A percentile compares a stretch with the other conserved stretches of the same genome.
phyloP scores from a whole-genome alignment of 2,113 vertebrate species.

The Cisticola juncidis region DNA sequence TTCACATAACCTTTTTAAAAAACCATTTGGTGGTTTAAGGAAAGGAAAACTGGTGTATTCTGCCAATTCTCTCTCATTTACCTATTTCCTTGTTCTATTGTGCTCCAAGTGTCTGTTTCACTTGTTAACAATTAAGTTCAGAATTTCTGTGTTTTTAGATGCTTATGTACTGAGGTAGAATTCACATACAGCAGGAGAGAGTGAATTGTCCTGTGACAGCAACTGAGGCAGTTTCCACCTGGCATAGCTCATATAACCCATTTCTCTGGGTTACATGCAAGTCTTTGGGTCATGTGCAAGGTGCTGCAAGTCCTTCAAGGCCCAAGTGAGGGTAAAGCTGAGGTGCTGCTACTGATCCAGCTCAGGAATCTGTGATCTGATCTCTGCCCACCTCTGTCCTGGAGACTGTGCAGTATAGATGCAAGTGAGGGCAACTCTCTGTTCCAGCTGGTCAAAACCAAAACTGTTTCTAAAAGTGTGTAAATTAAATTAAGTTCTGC shows the following conservation, averaged over 20 bases:
- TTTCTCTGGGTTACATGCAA: background rate
- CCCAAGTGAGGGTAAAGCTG: background rate
- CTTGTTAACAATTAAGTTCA: background rate
- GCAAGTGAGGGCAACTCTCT: background rate
- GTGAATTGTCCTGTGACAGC: background rate
- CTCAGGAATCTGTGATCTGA: background rate
- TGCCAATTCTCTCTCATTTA: background rate
- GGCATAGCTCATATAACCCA: background rate
- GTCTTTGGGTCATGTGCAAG: no score
- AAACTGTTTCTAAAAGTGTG: background rate
- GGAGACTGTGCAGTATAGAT: background rate
- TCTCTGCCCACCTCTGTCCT: background rate
- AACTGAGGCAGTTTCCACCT: background rate
- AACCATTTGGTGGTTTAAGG: background rate
- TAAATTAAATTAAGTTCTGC: background rate
- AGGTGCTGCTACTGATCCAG: background rate
- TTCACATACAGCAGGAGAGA: background rate
- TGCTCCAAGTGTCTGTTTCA: background rate
- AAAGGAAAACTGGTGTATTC: background rate
- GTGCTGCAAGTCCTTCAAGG: background rate
- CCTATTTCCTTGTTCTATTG: background rate
- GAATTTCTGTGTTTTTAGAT: background rate
- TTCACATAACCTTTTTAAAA: background rate
- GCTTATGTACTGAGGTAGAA: background rate
- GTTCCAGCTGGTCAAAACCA: background rate